Conservation (phyloP, 92 coral and sea anemone species). For the Parazoanthus darwini region DNA sequence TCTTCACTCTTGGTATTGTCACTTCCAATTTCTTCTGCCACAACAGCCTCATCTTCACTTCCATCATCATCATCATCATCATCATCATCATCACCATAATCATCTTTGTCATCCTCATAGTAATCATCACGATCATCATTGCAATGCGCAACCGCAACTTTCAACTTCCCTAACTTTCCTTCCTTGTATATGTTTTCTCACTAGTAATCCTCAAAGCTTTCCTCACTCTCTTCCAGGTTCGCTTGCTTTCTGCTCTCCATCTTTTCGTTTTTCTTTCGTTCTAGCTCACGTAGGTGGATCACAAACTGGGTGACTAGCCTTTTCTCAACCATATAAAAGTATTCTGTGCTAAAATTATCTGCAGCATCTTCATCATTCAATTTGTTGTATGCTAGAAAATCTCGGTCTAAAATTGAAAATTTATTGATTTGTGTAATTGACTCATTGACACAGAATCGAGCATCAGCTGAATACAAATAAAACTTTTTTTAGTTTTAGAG, state of each 20-base stretch:
- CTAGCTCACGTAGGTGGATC: conserved; percentile 21
- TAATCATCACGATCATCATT: too few species aligned
- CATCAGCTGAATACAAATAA: too few species aligned
- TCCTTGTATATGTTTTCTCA: conserved; percentile 43
- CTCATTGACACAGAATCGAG: too few species aligned
- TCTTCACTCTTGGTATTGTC: too few species aligned
- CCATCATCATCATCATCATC: too few species aligned
- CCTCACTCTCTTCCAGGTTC: conserved; percentile 22
- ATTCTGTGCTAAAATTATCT: conserved; percentile 19
- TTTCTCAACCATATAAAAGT: not conserved
- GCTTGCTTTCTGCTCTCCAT: conserved; percentile 26
- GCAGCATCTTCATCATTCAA: conserved; percentile 40
- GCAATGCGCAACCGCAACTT: conserved; percentile 14
- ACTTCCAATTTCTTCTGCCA: too few species aligned
- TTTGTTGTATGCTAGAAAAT: not conserved
- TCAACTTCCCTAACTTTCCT: conserved; percentile 33
- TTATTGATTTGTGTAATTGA: too few species aligned
- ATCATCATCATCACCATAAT: too few species aligned
- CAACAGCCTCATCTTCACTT: too few species aligned
- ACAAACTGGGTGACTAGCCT: conserved; percentile 35
- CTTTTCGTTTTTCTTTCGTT: conserved; percentile 37
- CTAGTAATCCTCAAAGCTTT: conserved; percentile 44
- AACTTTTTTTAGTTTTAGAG: too few species aligned
- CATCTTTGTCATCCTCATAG: too few species aligned
- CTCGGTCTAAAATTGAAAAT: too few species aligned